A percentile compares a stretch with the other conserved stretches of the same genome.
Evolutionary conservation across 2,888 invertebrate genomes (phyloP).

Genomic region (Strigamia maritima): DNA sequence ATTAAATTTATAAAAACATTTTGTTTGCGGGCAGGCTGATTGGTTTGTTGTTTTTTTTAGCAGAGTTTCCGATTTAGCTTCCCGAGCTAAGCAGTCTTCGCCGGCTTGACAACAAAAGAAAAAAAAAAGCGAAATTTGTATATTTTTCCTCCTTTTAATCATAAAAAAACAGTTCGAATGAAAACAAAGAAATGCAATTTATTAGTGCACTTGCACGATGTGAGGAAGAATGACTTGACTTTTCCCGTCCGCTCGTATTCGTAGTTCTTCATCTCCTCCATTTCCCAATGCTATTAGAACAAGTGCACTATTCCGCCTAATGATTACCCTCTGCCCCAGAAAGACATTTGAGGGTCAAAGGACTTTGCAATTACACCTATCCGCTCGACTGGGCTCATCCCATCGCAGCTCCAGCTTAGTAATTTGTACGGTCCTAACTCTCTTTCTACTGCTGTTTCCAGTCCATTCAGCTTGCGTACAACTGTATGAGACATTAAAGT

Average conservation of each 20-base stretch:
- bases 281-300: background rate
- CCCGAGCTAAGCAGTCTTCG: too few relatives aligned
- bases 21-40: too few relatives aligned
- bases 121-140: too few relatives aligned
- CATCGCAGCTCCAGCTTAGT: background rate
- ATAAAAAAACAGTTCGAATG: background rate
- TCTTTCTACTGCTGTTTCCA: background rate
- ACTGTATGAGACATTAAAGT: background rate
- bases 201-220: background rate
- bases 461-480: background rate
- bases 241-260: background rate
- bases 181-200: background rate
- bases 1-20: too few relatives aligned
- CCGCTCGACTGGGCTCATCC: background rate
- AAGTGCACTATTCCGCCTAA: background rate
- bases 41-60: too few relatives aligned
- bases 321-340: slow-evolving; percentile 17
- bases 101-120: too few relatives aligned
- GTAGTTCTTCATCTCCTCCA: background rate
- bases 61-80: too few relatives aligned
- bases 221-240: background rate
- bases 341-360: slow-evolving; percentile 1
- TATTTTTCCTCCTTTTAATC: too few relatives aligned
- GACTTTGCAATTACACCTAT: slow-evolving; percentile 18
- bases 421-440: background rate